Evolutionary conservation across 2,797 vertebrate species (phyloP).

Genomic region (Poeciliopsis turneri): DNA sequence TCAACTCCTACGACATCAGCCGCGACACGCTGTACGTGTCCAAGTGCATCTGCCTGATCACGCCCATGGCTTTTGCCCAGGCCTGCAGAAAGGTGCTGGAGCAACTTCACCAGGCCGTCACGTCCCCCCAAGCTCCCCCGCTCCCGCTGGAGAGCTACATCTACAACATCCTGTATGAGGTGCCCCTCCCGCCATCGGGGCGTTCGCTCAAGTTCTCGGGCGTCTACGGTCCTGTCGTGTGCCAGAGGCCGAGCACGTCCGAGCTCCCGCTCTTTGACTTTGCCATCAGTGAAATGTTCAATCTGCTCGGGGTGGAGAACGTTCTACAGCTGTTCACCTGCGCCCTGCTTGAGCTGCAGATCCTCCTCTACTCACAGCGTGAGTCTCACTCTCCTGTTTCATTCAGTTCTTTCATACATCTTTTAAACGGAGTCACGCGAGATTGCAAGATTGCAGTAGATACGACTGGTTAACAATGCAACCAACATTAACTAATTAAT

Average conservation of each 20-base stretch:
- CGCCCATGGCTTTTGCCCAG: slow-evolving; percentile 96
- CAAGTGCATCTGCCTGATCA: slow-evolving; percentile 97
- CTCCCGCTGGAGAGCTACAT: slow-evolving; percentile 98
- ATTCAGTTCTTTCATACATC: slow-evolving; percentile 8
- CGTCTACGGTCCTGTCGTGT: slow-evolving; percentile 93
- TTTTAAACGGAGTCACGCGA: background rate
- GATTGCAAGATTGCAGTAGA: background rate
- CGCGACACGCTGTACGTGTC: slow-evolving; percentile 97
- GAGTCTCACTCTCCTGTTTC: slow-evolving; percentile 70
- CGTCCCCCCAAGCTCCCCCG: slow-evolving; percentile 93
- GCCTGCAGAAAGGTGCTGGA: slow-evolving; percentile 92
- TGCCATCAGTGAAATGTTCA: slow-evolving; percentile 90
- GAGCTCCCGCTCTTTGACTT: slow-evolving; percentile 98
- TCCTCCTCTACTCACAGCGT: slow-evolving; percentile 98
- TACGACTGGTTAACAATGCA: background rate
- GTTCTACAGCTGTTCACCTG: slow-evolving; percentile 97
- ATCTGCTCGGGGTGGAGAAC: slow-evolving; percentile 95
- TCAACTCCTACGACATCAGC: slow-evolving; percentile 98
- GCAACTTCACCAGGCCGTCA: slow-evolving; percentile 94
- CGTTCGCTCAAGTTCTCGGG: slow-evolving; percentile 97
- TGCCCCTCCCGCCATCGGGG: slow-evolving; percentile 92
- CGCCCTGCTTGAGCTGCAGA: slow-evolving; percentile 97
- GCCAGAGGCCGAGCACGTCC: slow-evolving; percentile 94
- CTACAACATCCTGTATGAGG: slow-evolving; percentile 97
- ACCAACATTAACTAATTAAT: background rate